Base-by-base conservation (phyloP, 2,888 invertebrate genomes). In the Eucriotettix oculatus region DNA sequence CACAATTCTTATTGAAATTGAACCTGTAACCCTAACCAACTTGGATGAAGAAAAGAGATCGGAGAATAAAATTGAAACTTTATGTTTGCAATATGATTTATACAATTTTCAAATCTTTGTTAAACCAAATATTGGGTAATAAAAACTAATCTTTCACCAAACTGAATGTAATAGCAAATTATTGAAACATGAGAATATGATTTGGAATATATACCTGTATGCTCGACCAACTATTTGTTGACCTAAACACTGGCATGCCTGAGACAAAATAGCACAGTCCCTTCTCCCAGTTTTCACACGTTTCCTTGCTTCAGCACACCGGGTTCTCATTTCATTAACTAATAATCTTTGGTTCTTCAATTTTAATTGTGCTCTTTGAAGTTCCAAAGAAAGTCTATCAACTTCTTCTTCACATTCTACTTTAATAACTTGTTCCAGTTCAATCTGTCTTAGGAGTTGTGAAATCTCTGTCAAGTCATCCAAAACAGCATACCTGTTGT, bases 401-500 rank as follows among this genome's bases (percentile, higher is more conserved):
- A 73, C 69, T 61, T 73, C 72, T 11, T 58, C 61, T 10, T 63
- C 65, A n/a, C 71, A 58, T 42, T 61, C 64, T 14, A 66, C 67
- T 62, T 73, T 71, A 10, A 70, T 58, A 56, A 71, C 68, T 54
- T 69, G 67, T 57, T 73, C 73, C 59, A 67, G 64, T 57, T 72
- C 70, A 71, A 71, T 71, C 16, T 70, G 68, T n/a, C 68, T 68
- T 52, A 73, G 67, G 43, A 66, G 68, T 12, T 66, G 66, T n/a
- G 71, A 69, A 67, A 73, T 68, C 60, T 70, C 69, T 10, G 69
- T 66, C n/a, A 73, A 66, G 53, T 73, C 70, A 29, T 71, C 69
- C 55, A 73, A 61, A n/a, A 73, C 68, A n/a, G 65, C 66, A 58
- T 70, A 69, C 66, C 73, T 74, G 52, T 9, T 16, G 29, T 10